Percentiles rank a stretch among this genome's conserved stretches.
Conservation (phyloP, 2,797 vertebrate genomes). For the Paedocypris micromegethes region DNA sequence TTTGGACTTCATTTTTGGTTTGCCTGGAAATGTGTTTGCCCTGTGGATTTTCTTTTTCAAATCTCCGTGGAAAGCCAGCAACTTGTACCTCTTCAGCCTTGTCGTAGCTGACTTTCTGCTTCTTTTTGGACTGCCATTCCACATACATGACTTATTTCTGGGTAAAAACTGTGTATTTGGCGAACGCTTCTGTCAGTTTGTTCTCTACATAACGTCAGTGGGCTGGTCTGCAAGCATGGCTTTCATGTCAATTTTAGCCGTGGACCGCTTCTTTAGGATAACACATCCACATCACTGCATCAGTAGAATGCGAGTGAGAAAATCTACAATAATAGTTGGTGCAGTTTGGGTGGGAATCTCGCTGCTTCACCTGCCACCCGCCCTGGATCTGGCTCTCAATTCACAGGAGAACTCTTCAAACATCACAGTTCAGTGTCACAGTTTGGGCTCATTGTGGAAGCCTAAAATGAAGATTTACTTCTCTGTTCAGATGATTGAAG, state of each 20-base stretch:
- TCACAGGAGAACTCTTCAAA: constrained; percentile 26
- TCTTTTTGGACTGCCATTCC: constrained; percentile 65
- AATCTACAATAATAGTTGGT: constrained; percentile 25
- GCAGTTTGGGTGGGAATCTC: constrained; percentile 59
- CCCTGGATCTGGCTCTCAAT: constrained; percentile 46
- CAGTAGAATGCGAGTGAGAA: constrained; percentile 41
- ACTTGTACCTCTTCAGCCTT: constrained; percentile 64
- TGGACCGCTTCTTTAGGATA: constrained; percentile 72
- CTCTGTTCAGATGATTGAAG: constrained; percentile 24
- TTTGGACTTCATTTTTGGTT: constrained; percentile 64
- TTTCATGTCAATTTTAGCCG: constrained; percentile 65
- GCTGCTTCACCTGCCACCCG: constrained; percentile 59
- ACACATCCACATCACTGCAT: constrained; percentile 63
- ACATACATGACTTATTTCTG: constrained; percentile 53
- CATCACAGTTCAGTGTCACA: constrained; percentile 26
- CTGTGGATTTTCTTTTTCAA: constrained; percentile 69
- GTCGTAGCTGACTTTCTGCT: constrained; percentile 68
- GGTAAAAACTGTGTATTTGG: constrained; percentile 56
- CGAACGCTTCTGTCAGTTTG: constrained; percentile 52
- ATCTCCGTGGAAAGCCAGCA: constrained; percentile 60
- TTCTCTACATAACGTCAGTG: constrained; percentile 65
- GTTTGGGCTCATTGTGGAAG: constrained; percentile 29
- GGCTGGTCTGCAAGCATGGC: constrained; percentile 65
- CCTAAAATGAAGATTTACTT: background rate
- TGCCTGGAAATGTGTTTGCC: constrained; percentile 57